These are phyloP conservation scores for Cebidichthys violaceus DNA, from an alignment of 2,113 vertebrate species.

Conservation along the genomic window DNA sequence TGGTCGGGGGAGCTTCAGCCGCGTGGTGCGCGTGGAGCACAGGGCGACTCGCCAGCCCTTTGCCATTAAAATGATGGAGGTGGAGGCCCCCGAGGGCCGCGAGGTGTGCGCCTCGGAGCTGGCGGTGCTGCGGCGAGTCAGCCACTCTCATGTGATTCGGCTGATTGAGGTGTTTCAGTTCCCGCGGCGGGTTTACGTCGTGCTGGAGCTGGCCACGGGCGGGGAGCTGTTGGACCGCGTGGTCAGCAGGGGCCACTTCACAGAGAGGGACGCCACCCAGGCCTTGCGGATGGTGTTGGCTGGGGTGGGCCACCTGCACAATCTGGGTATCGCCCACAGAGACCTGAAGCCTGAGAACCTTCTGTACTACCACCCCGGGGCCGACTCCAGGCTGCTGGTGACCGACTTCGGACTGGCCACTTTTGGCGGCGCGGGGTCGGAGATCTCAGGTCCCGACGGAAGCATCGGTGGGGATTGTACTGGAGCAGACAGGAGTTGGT, in stretches of 20 bases:
- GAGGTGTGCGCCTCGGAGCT: constrained; percentile 76
- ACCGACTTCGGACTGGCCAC: constrained; percentile 78
- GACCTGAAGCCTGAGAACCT: constrained; percentile 81
- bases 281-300: constrained; percentile 75
- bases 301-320: constrained; percentile 75
- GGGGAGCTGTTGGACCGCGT: constrained; percentile 79
- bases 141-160: constrained; percentile 73
- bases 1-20: constrained; percentile 78
- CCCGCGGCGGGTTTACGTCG: constrained; percentile 69
- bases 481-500: constrained; percentile 5
- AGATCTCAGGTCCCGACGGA: background rate
- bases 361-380: constrained; percentile 77
- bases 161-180: constrained; percentile 80
- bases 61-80: constrained; percentile 82
- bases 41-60: constrained; percentile 72
- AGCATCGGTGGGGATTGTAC: background rate
- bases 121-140: constrained; percentile 72
- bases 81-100: constrained; percentile 63
- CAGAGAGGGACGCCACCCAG: constrained; percentile 73
- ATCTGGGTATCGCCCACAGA: constrained; percentile 73
- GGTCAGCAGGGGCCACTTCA: constrained; percentile 76
- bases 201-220: constrained; percentile 77
- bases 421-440: constrained; percentile 43
- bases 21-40: constrained; percentile 78
- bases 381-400: constrained; percentile 75